Evolutionary conservation across 2,113 vertebrate genomes (phyloP), one percentile per base, ranked within the genome.

Genomic region (Lepisosteus osseus): DNA sequence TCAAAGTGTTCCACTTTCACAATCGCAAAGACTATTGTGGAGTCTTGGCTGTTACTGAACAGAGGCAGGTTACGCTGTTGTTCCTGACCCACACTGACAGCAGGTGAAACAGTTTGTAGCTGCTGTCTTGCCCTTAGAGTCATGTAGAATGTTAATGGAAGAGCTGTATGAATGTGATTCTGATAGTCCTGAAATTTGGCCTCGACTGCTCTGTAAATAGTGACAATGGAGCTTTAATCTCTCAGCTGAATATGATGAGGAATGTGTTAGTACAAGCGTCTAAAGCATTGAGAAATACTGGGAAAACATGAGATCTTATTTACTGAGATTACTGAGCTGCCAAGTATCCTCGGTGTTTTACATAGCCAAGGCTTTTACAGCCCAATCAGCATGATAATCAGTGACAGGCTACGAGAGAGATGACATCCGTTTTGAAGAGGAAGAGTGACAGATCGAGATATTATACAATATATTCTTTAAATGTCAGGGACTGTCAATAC

Each of bases 241-340:
- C 44, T 17, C n/a, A 5, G 0, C 7, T 29, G 3, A 43, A 15
- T 12, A 5, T 0, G 54, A 57, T 47, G 73, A 70, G 62, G 68
- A 70, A 65, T 70, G 54, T 70, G 17, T 74, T 74, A 6, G 62
- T 65, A 65, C 61, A 47, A 70, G 62, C 73, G 13, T 29, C 47
- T 55, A 57, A n/a, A 45, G 13, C 61, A 45, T 15, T 29, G 65
- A 68, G 66, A 66, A 70, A 43, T 17, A 71, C 47, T 70, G 47
- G 69, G 54, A 71, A 74, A 71, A 72, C 69, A 62, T 51, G 56
- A 67, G 68, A 42, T 57, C 56, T 42, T 80, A 69, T 76, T 71
- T 41, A 43, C 73, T 65, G 43, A 14, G 68, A 67, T 78, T 68
- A 69, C 72, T 81, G 65, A 11, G 71, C 76, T 74, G 72, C 77